Base-by-base conservation (phyloP, 2,797 vertebrate genomes). In the Enteromius afrohamiltoni region DNA sequence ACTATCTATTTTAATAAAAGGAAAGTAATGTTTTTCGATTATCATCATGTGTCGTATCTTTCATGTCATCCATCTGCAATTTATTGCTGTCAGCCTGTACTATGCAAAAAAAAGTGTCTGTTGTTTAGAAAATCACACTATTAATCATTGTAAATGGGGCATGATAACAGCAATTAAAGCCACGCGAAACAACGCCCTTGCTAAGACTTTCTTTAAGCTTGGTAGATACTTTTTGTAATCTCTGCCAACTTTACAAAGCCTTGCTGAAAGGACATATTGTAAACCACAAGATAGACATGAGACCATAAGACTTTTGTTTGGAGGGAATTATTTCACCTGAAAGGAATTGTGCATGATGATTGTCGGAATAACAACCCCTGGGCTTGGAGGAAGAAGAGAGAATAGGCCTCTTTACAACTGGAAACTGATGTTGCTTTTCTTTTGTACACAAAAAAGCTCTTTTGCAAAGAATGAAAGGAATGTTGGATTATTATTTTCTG, bases 91-190 rank as follows among this genome's bases (percentile, higher is more conserved):
- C 78, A 49, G 69, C 79, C 62, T 83, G 67, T 82, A 62, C 79
- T 40, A 76, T 80, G 40, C 69, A 60, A 81, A 84, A 78, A 78
- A 78, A 87, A 86, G 42, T 80, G 81, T 51, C 67, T 65, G 78
- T 69, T 80, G 75, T 85, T 86, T 85, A 78, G 74, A 84, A 86
- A 86, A 83, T 87, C 87, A 37, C 77, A 77, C 77, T 87, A 82
- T 88, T 87, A 85, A 83, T 79, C 79, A 83, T 79, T 74, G 67
- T 77, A 89, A 89, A 90, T 88, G 85, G 84, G 82, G 87, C 90
- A 87, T 85, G 85, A 88, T 87, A 80, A 70, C 77, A 29, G 69
- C 82, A 85, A 87, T 90, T 88, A 89, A 90, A 87, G 58, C 84
- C 83, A 74, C 84, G 80, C 87, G 82, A 87, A 85, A 65, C 65